Evolutionary conservation across 2,113 vertebrate genomes (phyloP).

Genomic region (Zosterops japonicus): DNA sequence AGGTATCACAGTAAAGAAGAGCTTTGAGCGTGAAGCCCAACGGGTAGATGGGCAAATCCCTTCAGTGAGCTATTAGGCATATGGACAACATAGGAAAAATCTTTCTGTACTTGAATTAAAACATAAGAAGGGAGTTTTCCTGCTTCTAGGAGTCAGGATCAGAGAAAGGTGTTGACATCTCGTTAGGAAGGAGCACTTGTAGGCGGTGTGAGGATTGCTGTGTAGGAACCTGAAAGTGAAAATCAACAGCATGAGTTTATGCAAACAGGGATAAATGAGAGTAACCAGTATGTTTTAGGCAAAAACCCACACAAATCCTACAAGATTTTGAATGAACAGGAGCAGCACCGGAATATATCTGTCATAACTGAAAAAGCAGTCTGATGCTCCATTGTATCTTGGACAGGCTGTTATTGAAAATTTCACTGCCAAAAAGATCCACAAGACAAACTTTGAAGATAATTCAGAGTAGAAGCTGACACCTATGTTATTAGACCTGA

Average conservation of each 20-base stretch:
- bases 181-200: background rate
- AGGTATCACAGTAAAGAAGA: background rate
- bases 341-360: background rate
- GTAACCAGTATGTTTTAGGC: background rate
- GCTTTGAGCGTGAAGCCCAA: background rate
- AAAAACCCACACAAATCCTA: conserved; percentile 19
- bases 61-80: background rate
- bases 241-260: conserved; percentile 1
- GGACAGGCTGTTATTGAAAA: conserved; percentile 48
- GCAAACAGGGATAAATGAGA: background rate
- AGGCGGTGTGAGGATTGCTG: background rate
- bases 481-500: conserved; percentile 40
- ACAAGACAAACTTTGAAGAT: background rate
- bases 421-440: background rate
- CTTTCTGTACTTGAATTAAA: background rate
- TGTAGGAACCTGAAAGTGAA: background rate
- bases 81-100: background rate
- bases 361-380: conserved; percentile 13
- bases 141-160: background rate
- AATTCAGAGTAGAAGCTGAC: conserved; percentile 12
- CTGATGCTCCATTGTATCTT: conserved; percentile 20
- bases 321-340: background rate
- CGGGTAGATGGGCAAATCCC: background rate
- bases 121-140: background rate
- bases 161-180: background rate